Evolutionary conservation across 1,140 invertebrate genomes (phyloP).

Genomic region (Drosophila oshimai): DNA sequence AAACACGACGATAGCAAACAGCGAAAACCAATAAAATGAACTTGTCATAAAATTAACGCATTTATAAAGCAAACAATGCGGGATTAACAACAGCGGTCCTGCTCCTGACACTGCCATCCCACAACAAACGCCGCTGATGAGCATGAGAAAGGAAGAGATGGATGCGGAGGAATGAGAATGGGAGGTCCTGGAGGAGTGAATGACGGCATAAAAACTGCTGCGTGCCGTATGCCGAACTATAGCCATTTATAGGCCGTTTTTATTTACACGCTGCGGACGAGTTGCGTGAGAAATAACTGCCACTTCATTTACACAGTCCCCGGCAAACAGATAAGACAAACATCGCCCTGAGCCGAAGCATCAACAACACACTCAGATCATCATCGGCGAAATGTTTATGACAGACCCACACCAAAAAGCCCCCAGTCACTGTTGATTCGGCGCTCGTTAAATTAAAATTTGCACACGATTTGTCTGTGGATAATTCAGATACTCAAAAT

Average conservation of each 20-base stretch:
- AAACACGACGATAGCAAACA: slow-evolving; percentile 66
- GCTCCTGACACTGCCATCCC: slow-evolving; percentile 18
- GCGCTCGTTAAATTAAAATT: slow-evolving; percentile 70
- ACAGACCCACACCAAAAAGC: slow-evolving; percentile 32
- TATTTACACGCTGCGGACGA: slow-evolving; percentile 70
- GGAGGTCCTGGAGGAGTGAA: neutral
- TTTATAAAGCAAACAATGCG: slow-evolving; percentile 77
- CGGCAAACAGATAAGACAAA: slow-evolving; percentile 71
- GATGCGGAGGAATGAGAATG: neutral
- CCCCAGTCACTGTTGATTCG: slow-evolving; percentile 36
- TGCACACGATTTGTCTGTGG: slow-evolving; percentile 55
- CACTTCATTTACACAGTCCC: slow-evolving; percentile 64
- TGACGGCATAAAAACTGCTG: slow-evolving; percentile 13
- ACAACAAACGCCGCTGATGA: slow-evolving; percentile 17
- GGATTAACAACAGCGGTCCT: slow-evolving; percentile 64
- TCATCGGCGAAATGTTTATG: slow-evolving; percentile 62
- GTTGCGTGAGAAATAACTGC: slow-evolving; percentile 76
- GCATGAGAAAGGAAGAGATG: slow-evolving; percentile 10
- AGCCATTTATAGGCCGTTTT: slow-evolving; percentile 74
- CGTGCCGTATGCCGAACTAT: slow-evolving; percentile 52
- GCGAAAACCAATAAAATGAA: slow-evolving; percentile 78
- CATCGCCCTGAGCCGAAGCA: slow-evolving; percentile 34
- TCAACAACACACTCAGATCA: slow-evolving; percentile 18
- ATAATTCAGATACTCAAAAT: neutral
- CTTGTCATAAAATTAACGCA: slow-evolving; percentile 81